Evolutionary conservation across 2,888 invertebrate species (phyloP).

Genomic region (Argynnis bischoffii): DNA sequence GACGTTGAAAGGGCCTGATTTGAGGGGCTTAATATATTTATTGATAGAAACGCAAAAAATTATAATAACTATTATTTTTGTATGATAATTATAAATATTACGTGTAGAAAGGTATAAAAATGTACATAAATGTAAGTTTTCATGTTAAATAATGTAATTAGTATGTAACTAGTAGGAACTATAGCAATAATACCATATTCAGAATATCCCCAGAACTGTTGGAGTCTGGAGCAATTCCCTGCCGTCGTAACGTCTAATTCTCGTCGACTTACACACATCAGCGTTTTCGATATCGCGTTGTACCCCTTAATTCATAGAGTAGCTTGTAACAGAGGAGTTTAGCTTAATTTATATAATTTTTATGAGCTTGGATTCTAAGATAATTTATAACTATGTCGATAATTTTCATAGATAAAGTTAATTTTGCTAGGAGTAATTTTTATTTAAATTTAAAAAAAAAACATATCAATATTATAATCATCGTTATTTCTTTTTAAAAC

Average conservation of each 20-base stretch:
- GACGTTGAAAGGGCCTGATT: no score
- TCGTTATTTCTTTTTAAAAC: no score
- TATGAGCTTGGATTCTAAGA: no score
- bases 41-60: background rate
- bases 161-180: background rate
- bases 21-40: no score
- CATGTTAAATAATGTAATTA: slow-evolving; percentile 22
- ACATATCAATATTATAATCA: no score
- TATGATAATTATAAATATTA: background rate
- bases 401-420: no score
- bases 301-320: slow-evolving; percentile 69
- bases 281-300: slow-evolving; percentile 79
- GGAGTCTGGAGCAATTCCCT: slow-evolving; percentile 73
- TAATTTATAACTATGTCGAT: no score
- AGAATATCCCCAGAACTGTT: slow-evolving; percentile 37
- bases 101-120: no score
- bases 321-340: slow-evolving; percentile 40
- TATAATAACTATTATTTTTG: background rate
- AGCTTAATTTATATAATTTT: background rate
- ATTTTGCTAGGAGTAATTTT: no score
- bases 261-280: slow-evolving; percentile 82
- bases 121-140: background rate
- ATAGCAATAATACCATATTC: slow-evolving; percentile 38
- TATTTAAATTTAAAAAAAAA: no score
- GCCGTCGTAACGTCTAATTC: slow-evolving; percentile 82